Conservation (phyloP, 2,113 vertebrate genomes). For the Sphyrna mokarran region DNA sequence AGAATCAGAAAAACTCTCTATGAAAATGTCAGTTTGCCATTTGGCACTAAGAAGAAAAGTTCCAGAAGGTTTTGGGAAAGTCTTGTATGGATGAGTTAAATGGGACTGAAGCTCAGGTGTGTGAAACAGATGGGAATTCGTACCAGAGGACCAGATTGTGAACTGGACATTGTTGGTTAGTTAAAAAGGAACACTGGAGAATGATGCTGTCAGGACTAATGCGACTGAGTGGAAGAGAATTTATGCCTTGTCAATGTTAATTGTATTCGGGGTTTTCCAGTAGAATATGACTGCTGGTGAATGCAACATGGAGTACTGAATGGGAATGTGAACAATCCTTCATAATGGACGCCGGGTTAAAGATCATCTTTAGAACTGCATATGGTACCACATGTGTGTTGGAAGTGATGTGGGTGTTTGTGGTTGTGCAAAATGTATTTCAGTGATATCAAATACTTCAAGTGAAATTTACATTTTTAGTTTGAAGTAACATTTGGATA, state of each 20-base stretch:
- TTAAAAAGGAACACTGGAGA: background rate
- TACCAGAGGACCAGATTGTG: background rate
- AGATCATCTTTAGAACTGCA: background rate
- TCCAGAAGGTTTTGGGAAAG: background rate
- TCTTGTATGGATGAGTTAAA: background rate
- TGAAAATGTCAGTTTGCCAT: background rate
- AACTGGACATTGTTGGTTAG: background rate
- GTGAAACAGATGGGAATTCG: background rate
- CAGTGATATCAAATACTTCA: too few species aligned
- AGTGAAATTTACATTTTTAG: too few species aligned
- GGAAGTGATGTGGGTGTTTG: too few species aligned
- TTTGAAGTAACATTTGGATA: too few species aligned
- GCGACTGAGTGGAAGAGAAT: background rate
- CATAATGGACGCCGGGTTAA: background rate
- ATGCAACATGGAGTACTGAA: background rate
- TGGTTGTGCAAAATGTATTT: too few species aligned
- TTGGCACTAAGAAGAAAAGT: background rate
- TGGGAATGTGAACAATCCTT: background rate
- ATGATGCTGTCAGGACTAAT: background rate
- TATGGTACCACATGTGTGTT: too few species aligned
- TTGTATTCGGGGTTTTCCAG: background rate
- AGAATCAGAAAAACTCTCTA: background rate
- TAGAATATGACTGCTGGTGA: background rate
- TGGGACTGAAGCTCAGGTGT: background rate
- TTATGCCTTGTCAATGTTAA: background rate